phyloP scores from a whole-genome alignment of 2,888 invertebrate genomes.

The Pelosia muscerda region DNA sequence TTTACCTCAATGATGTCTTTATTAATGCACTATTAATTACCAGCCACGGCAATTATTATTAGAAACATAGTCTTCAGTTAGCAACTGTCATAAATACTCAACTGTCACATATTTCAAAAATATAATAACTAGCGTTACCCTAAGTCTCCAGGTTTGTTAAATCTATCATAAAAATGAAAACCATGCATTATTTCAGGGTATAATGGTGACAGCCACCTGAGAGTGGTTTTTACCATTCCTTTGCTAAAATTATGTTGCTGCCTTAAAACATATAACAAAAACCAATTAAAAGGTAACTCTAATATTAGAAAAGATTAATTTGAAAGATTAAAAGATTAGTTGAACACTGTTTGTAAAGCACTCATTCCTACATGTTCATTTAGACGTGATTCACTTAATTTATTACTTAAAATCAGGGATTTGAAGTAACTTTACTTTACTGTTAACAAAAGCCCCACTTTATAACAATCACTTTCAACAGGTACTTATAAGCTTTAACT shows the following conservation, averaged over 20 bases:
- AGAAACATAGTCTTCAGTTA: not conserved
- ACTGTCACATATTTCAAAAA: too few relatives aligned
- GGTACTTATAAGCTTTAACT: not conserved
- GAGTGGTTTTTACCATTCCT: too few relatives aligned
- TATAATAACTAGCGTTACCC: not conserved
- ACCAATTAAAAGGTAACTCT: too few relatives aligned
- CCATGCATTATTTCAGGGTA: too few relatives aligned
- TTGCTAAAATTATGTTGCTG: not conserved
- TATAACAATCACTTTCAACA: not conserved
- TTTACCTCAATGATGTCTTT: conserved; percentile 11
- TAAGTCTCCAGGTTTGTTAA: not conserved
- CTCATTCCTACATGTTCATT: not conserved
- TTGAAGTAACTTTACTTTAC: not conserved
- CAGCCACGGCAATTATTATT: not conserved
- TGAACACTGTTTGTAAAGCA: not conserved
- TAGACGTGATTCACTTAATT: not conserved
- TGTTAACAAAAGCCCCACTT: not conserved
- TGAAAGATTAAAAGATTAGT: too few relatives aligned
- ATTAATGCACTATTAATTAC: conserved; percentile 2
- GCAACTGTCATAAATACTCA: too few relatives aligned
- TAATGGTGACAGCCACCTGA: too few relatives aligned
- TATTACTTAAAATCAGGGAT: not conserved
- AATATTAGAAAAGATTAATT: not conserved
- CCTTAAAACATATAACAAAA: not conserved
- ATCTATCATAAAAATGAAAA: not conserved